A percentile compares a stretch with the other conserved stretches of the same genome.
phyloP scores from a whole-genome alignment of 2,797 vertebrate species.

The Sylvia borin region DNA sequence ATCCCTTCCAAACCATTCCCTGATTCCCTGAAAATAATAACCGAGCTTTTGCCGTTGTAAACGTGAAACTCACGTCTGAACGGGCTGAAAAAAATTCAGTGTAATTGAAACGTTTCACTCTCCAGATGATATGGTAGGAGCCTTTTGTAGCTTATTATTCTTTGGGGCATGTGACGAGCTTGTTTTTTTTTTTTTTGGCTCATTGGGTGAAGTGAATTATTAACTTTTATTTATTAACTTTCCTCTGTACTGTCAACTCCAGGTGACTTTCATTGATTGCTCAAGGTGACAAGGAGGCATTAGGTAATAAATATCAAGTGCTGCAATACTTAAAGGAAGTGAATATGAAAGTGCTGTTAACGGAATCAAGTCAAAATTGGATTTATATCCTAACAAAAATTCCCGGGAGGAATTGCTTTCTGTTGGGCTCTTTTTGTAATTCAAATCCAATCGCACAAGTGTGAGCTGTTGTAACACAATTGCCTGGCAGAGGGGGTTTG shows the following conservation, averaged over 20 bases:
- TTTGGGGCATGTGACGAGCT: background rate
- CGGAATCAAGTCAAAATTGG: constrained; percentile 31
- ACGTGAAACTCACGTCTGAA: fast-evolving
- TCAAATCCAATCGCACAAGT: constrained; percentile 10
- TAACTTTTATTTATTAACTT: constrained; percentile 19
- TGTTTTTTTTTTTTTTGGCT: background rate
- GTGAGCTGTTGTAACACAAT: background rate
- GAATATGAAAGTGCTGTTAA: constrained; percentile 35
- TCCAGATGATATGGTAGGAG: background rate
- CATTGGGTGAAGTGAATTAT: background rate
- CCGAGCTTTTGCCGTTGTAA: fast-evolving
- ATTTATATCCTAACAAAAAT: constrained; percentile 48
- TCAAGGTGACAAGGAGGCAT: constrained; percentile 41
- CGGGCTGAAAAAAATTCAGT: background rate
- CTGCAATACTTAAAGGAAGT: constrained; percentile 29
- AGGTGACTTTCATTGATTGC: constrained; percentile 44
- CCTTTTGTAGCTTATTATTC: background rate
- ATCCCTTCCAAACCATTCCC: background rate
- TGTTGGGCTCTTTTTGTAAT: constrained; percentile 26
- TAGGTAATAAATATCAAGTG: constrained; percentile 47
- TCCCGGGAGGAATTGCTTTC: background rate
- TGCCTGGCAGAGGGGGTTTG: background rate
- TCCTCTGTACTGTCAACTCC: background rate
- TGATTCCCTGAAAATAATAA: background rate
- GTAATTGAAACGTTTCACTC: background rate